These are phyloP conservation scores for Tetragonula carbonaria DNA, from an alignment of 2,888 invertebrate species.

Conservation along the genomic window DNA sequence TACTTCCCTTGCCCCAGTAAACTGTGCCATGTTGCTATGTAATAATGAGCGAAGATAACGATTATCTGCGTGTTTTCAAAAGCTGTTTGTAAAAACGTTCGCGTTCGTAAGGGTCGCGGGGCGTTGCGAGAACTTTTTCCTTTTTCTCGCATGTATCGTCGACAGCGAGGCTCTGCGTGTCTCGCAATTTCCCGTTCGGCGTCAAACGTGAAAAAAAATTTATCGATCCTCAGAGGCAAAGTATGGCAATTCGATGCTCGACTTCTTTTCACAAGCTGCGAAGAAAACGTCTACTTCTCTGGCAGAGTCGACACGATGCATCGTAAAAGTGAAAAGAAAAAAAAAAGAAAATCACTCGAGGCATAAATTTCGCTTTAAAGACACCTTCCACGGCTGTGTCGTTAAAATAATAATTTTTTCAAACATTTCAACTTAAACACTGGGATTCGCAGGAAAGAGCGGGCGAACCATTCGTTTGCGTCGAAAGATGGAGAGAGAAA, in stretches of 20 bases:
- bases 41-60: slow-evolving; percentile 55
- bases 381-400: neutral
- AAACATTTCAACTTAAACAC: neutral
- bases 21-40: slow-evolving; percentile 98
- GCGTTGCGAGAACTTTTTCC: neutral
- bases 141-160: no score
- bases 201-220: no score
- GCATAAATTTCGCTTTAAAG: neutral
- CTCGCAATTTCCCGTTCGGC: no score
- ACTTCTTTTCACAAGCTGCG: no score
- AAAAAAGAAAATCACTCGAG: no score
- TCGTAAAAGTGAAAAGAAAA: no score
- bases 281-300: no score
- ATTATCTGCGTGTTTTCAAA: slow-evolving; percentile 19
- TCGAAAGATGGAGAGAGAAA: neutral
- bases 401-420: neutral
- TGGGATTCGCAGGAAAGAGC: neutral
- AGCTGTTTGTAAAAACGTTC: slow-evolving; percentile 2
- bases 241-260: no score
- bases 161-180: no score
- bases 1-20: slow-evolving; percentile 94
- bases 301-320: no score
- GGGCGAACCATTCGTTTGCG: neutral
- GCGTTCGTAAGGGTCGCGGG: slow-evolving; percentile 2
- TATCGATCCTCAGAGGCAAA: no score